These are phyloP conservation scores for Microcebus tavaratra DNA, from an alignment of 2,113 vertebrate genomes.

Conservation along the genomic window DNA sequence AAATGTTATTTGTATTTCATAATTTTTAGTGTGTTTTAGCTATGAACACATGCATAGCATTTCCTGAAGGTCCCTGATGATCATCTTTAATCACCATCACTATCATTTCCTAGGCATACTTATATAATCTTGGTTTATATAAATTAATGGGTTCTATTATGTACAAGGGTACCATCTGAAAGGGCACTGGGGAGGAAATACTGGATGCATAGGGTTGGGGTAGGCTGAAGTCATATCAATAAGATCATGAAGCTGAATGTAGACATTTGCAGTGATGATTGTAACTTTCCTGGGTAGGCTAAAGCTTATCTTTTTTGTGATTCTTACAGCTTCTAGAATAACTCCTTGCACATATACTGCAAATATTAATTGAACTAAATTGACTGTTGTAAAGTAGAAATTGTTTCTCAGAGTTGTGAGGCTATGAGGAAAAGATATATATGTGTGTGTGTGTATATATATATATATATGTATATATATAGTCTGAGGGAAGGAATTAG, in stretches of 20 bases:
- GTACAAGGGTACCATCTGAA: background rate
- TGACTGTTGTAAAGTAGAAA: background rate
- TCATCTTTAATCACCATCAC: background rate
- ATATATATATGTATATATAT: background rate
- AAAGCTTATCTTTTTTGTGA: background rate
- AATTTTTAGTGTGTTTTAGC: conserved; percentile 10
- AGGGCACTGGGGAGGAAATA: background rate
- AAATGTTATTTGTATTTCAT: background rate
- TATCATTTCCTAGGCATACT: background rate
- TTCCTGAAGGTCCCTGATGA: conserved; percentile 23
- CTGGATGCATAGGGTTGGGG: no score
- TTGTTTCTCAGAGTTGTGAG: background rate
- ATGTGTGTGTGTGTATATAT: no score
- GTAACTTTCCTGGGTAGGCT: background rate
- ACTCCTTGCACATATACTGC: background rate
- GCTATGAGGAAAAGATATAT: background rate
- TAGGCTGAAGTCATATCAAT: background rate
- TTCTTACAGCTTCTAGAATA: background rate
- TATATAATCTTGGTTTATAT: conserved; percentile 34
- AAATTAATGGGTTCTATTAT: background rate
- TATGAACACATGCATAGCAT: background rate
- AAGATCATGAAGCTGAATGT: background rate
- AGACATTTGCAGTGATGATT: background rate
- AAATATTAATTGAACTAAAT: background rate
- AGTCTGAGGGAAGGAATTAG: background rate